Evolutionary conservation across 2,797 vertebrate species (phyloP).

Genomic region (Xenops minutus): DNA sequence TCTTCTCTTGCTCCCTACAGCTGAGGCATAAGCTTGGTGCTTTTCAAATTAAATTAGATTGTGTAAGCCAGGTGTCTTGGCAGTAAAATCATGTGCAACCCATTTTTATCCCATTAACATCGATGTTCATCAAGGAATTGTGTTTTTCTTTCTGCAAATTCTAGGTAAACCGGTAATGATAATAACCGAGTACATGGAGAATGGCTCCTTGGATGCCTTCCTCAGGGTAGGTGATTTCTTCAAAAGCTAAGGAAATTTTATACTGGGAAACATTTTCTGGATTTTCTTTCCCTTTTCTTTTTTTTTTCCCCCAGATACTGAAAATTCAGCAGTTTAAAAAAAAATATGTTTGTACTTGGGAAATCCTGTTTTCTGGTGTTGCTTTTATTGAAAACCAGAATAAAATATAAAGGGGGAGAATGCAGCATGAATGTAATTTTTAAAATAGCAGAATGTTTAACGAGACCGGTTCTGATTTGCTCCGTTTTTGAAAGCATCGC

Average conservation of each 20-base stretch:
- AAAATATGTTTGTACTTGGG: neutral
- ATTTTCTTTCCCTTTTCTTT: neutral
- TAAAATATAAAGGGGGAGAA: neutral
- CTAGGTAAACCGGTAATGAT: conserved; percentile 99
- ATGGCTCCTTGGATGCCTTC: conserved; percentile 96
- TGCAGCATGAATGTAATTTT: neutral
- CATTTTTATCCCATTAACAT: conserved; percentile 79
- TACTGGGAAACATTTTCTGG: neutral
- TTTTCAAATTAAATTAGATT: conserved; percentile 79
- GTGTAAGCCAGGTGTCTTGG: conserved; percentile 77
- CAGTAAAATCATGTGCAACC: conserved; percentile 70
- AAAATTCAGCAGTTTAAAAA: neutral
- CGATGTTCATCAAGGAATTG: conserved; percentile 69
- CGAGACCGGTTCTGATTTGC: conserved; percentile 45
- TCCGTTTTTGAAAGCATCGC: neutral
- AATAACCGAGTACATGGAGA: conserved; percentile 99
- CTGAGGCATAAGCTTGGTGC: conserved; percentile 72
- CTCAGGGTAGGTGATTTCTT: conserved; percentile 89
- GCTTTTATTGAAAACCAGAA: neutral
- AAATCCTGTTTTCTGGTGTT: conserved; percentile 15
- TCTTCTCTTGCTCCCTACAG: conserved; percentile 72
- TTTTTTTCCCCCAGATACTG: neutral
- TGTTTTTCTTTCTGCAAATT: conserved; percentile 73
- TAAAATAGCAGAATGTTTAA: conserved; percentile 39
- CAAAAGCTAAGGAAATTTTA: conserved; percentile 14